Percentiles rank a stretch among this genome's conserved stretches.
Conservation (phyloP, 2,797 vertebrate species). For the Natrix natrix region DNA sequence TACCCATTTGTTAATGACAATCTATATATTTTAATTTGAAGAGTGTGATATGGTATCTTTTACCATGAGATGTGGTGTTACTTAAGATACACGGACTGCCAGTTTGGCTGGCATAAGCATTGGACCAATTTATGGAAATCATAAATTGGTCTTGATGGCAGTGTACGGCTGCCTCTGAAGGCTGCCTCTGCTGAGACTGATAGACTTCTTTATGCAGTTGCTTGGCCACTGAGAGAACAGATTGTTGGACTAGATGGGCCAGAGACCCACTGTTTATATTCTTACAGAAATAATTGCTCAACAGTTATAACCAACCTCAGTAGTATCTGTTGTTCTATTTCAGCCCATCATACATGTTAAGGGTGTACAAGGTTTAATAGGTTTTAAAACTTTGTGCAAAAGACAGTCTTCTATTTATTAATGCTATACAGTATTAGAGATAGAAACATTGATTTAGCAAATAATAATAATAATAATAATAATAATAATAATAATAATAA, state of each 20-base stretch:
- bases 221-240: not conserved
- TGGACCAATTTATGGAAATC: not conserved
- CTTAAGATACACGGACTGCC: not conserved
- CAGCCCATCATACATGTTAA: not conserved
- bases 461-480: not conserved
- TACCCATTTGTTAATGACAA: not conserved
- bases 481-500: not conserved
- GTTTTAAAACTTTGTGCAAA: not conserved
- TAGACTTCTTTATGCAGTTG: not conserved
- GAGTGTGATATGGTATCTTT: not conserved
- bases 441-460: not conserved
- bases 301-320: not conserved
- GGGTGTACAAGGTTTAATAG: not conserved
- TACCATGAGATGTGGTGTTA: not conserved
- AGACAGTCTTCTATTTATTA: not conserved
- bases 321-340: not conserved
- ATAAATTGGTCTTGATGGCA: not conserved
- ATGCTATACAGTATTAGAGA: not conserved
- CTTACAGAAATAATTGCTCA: not conserved
- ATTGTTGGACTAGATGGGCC: not conserved
- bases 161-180: not conserved
- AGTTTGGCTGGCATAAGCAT: not conserved
- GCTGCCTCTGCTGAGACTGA: not conserved
- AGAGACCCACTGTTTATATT: not conserved
- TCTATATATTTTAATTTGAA: not conserved